Percentiles rank a stretch among this genome's conserved stretches.
Conservation (phyloP, 2,797 vertebrate species). For the Ctenopoma multispine region DNA sequence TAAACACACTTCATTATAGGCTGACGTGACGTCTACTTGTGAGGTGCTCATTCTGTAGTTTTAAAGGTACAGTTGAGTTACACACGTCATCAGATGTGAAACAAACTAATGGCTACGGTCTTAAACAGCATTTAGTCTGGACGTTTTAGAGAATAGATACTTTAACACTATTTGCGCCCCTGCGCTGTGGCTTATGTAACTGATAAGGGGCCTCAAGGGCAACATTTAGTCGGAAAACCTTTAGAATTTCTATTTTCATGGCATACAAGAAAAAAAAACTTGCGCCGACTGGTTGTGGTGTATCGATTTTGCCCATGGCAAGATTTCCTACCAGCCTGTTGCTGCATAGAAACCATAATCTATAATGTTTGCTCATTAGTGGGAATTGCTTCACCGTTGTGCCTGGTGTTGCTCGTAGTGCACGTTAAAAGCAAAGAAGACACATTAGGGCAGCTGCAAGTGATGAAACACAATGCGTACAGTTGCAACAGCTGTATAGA, state of each 20-base stretch:
- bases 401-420: constrained; percentile 8
- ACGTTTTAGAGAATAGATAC: constrained; percentile 8
- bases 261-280: neutral
- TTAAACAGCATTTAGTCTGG: neutral
- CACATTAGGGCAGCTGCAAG: neutral
- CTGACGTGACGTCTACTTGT: neutral
- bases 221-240: neutral
- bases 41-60: constrained; percentile 3
- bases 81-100: neutral
- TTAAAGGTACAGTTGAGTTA: neutral
- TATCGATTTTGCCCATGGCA: constrained; percentile 42
- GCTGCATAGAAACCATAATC: constrained; percentile 34
- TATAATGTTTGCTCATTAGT: constrained; percentile 24
- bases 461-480: constrained; percentile 54
- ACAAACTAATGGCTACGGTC: neutral
- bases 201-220: neutral
- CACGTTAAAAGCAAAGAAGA: constrained; percentile 25
- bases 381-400: constrained; percentile 18
- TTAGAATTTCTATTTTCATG: constrained; percentile 2
- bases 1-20: neutral
- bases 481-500: constrained; percentile 42
- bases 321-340: constrained; percentile 31
- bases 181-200: neutral
- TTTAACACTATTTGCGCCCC: neutral
- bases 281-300: neutral